phyloP scores from a whole-genome alignment of 1,140 invertebrate species.

The Diorhabda sublineata region DNA sequence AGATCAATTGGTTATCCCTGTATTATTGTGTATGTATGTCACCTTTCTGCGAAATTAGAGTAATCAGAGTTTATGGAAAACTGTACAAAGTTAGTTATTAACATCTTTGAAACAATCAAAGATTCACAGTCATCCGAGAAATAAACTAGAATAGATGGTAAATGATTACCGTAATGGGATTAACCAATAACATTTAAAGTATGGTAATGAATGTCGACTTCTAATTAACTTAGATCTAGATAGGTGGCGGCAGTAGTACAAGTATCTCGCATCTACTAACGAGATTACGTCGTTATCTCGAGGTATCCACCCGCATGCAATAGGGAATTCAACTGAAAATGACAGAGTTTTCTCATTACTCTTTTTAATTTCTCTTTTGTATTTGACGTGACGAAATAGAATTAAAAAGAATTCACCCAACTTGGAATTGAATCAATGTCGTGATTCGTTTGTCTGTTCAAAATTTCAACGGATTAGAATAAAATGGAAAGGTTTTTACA shows the following conservation, averaged over 20 bases:
- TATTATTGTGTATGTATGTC: too few species aligned
- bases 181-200: slow-evolving; percentile 38
- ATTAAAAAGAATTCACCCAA: neutral
- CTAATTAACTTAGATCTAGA: slow-evolving; percentile 44
- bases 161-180: slow-evolving; percentile 29
- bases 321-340: neutral
- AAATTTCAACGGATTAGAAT: neutral
- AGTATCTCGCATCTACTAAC: slow-evolving; percentile 40
- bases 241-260: slow-evolving; percentile 41
- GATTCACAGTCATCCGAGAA: too few species aligned
- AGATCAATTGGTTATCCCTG: too few species aligned
- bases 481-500: neutral
- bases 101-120: too few species aligned
- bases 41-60: too few species aligned
- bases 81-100: too few species aligned
- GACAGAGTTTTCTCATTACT: neutral
- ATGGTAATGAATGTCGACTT: slow-evolving; percentile 45
- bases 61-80: too few species aligned
- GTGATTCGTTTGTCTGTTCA: neutral
- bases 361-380: neutral
- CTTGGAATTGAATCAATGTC: neutral
- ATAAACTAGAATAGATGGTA: too few species aligned
- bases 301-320: neutral
- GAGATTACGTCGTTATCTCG: slow-evolving; percentile 36
- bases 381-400: neutral